Conservation (phyloP, 2,797 vertebrate genomes). For the Micromesistius poutassou region DNA sequence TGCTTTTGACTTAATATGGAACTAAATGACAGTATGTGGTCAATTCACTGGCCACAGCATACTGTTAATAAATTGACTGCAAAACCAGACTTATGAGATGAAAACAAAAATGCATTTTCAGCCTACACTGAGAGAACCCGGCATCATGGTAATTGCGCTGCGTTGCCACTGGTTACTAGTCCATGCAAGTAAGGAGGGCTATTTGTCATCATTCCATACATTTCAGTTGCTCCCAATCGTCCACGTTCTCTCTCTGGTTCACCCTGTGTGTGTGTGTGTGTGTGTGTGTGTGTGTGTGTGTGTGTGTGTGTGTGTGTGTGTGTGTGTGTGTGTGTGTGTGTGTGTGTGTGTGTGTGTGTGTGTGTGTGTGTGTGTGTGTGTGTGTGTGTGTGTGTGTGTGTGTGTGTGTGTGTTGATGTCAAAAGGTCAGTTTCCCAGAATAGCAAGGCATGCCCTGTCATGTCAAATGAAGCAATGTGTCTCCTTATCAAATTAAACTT, state of each 20-base stretch:
- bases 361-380: conserved; percentile 6
- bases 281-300: conserved; percentile 6
- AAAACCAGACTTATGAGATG: not conserved
- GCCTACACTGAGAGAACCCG: conserved; percentile 9
- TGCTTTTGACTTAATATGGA: too few relatives aligned
- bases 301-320: conserved; percentile 5
- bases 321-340: conserved; percentile 18
- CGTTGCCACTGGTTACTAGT: conserved; percentile 60
- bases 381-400: not conserved
- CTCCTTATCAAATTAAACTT: conserved; percentile 36
- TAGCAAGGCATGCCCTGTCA: conserved; percentile 33
- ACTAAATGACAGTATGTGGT: too few relatives aligned
- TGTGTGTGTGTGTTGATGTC: conserved; percentile 18
- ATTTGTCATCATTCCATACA: conserved; percentile 58
- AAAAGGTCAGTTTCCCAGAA: conserved; percentile 38
- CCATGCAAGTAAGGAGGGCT: conserved; percentile 39
- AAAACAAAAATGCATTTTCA: conserved; percentile 18
- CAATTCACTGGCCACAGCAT: too few relatives aligned
- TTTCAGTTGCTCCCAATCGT: conserved; percentile 43
- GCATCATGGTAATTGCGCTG: conserved; percentile 27
- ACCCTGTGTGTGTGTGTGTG: conserved; percentile 11
- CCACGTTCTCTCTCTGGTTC: conserved; percentile 20
- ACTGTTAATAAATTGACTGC: not conserved
- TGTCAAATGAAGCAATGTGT: conserved; percentile 35
- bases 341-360: not conserved